A percentile compares a stretch with the other conserved stretches of the same genome.
Conservation (phyloP, 2,888 invertebrate species). For the Hemicrepidius hirtus region DNA sequence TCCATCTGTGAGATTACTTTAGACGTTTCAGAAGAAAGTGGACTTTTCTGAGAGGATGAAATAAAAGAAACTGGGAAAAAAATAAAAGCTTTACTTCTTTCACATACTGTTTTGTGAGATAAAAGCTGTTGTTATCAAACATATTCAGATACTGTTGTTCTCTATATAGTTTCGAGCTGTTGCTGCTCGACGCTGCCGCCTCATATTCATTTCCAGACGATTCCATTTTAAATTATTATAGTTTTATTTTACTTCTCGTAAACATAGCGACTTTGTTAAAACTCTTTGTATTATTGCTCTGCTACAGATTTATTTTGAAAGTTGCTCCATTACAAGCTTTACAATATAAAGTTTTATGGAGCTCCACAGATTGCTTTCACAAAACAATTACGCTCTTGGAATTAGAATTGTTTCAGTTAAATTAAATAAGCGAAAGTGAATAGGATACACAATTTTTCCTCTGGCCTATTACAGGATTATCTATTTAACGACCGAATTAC, state of each 20-base stretch:
- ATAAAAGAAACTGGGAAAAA: constrained; percentile 64
- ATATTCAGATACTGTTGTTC: constrained; percentile 62
- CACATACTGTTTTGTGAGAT: constrained; percentile 66
- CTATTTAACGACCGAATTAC: background rate
- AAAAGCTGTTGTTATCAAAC: constrained; percentile 68
- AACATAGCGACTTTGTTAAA: constrained; percentile 59
- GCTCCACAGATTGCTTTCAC: constrained; percentile 46
- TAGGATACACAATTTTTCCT: background rate
- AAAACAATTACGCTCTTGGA: constrained; percentile 51
- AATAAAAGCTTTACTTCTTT: constrained; percentile 66
- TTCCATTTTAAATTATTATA: constrained; percentile 70
- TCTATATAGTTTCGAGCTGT: constrained; percentile 48
- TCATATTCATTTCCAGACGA: constrained; percentile 65
- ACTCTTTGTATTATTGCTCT: constrained; percentile 58
- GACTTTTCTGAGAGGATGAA: constrained; percentile 68
- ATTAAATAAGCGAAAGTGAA: constrained; percentile 33
- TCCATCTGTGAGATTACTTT: constrained; percentile 73
- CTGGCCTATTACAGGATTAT: background rate
- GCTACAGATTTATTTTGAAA: constrained; percentile 61
- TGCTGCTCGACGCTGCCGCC: constrained; percentile 39
- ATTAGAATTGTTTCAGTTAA: constrained; percentile 42
- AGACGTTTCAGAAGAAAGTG: constrained; percentile 72
- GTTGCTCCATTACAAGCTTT: constrained; percentile 57
- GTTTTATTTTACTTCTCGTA: constrained; percentile 66
- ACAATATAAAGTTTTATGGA: constrained; percentile 52